These are phyloP conservation scores for Brachionus sp. DNA, from an alignment of 1,140 invertebrate genomes.

Conservation along the genomic window DNA sequence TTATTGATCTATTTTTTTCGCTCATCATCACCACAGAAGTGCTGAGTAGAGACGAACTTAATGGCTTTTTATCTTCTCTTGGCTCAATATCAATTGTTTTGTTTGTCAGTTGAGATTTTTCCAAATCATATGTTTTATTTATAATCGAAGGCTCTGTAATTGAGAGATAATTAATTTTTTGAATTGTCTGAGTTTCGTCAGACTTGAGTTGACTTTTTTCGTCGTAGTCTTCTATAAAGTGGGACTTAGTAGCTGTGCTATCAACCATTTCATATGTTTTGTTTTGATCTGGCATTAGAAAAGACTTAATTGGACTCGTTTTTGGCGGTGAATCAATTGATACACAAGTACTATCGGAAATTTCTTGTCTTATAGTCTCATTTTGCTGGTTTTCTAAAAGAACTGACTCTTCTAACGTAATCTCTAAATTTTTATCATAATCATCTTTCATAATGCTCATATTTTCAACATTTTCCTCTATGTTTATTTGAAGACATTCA, in stretches of 20 bases:
- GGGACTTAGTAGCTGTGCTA: background rate
- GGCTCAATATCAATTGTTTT: background rate
- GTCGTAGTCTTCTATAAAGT: background rate
- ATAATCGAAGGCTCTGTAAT: background rate
- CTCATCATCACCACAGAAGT: background rate
- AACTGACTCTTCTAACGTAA: background rate
- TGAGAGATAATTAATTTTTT: background rate
- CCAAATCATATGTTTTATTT: background rate
- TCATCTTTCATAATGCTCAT: background rate
- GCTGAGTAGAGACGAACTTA: background rate
- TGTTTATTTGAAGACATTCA: background rate
- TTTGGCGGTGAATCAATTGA: conserved; percentile 21
- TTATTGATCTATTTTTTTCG: background rate
- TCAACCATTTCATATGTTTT: conserved; percentile 12
- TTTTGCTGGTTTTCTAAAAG: background rate
- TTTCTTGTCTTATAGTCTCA: background rate
- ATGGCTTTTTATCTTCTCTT: background rate
- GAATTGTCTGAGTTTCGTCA: background rate
- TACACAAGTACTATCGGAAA: background rate
- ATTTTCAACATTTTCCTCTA: background rate
- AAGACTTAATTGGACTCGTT: background rate
- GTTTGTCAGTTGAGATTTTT: background rate
- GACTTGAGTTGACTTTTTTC: background rate
- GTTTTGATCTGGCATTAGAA: background rate
- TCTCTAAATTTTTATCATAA: background rate